Percentiles rank a stretch among this genome's conserved stretches.
Evolutionary conservation across 2,113 vertebrate species (phyloP).

Genomic region (Mionectes macconnelli): DNA sequence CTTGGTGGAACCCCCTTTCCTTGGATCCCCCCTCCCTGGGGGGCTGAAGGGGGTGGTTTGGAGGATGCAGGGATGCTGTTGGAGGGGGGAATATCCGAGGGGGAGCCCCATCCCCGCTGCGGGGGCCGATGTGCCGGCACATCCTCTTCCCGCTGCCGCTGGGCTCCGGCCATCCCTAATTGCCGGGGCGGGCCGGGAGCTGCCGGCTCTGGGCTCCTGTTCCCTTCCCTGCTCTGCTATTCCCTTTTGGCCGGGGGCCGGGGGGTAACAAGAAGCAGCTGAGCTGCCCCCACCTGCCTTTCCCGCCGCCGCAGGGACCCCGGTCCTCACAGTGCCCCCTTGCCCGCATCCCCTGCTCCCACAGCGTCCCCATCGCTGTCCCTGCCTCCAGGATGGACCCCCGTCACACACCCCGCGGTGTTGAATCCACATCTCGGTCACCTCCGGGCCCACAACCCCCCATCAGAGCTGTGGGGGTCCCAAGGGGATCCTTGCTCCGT

Average conservation of each 20-base stretch:
- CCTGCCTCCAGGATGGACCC: not conserved
- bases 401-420: no score
- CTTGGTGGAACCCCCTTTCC: not conserved
- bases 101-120: rapidly evolving
- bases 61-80: not conserved
- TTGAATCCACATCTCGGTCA: no score
- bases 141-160: not conserved
- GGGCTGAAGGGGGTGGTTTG: rapidly evolving
- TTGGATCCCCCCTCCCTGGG: rapidly evolving
- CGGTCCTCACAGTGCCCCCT: rapidly evolving
- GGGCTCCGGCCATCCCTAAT: not conserved
- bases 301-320: not conserved
- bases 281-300: not conserved
- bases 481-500: rapidly evolving
- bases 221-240: not conserved
- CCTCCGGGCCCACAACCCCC: not conserved
- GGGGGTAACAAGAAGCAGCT: constrained; percentile 1
- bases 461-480: rapidly evolving
- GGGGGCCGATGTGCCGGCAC: not conserved
- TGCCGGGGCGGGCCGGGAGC: not conserved
- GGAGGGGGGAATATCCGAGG: not conserved
- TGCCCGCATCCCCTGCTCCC: not conserved
- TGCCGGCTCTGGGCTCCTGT: not conserved
- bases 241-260: not conserved
- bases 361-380: not conserved